Conservation (phyloP, 2,888 invertebrate genomes). For the Odontocolon sp. region DNA sequence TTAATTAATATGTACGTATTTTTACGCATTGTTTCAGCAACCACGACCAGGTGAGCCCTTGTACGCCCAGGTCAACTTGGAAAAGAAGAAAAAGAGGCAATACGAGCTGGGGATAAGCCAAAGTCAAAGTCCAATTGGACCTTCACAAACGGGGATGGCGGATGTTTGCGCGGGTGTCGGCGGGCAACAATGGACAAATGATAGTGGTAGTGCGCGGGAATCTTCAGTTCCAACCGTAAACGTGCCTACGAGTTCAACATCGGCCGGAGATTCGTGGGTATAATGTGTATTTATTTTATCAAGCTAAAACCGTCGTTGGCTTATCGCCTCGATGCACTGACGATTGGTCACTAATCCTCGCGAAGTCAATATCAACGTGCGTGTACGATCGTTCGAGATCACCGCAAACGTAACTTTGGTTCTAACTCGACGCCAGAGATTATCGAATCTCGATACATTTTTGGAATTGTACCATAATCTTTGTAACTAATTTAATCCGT, state of each 20-base stretch:
- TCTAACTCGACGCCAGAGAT: slow-evolving; percentile 4
- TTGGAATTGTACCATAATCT: slow-evolving; percentile 4
- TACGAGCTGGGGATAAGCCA: slow-evolving; percentile 79
- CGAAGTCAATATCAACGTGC: slow-evolving; percentile 56
- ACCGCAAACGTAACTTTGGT: slow-evolving; percentile 4
- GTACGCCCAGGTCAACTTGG: slow-evolving; percentile 85
- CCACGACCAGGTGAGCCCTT: slow-evolving; percentile 84
- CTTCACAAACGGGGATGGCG: slow-evolving; percentile 63
- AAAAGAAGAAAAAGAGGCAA: slow-evolving; percentile 84
- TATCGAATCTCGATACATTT: slow-evolving; percentile 25
- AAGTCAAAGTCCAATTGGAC: slow-evolving; percentile 71
- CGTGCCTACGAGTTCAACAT: slow-evolving; percentile 75
- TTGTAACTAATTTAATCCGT: slow-evolving; percentile 8
- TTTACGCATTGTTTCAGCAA: slow-evolving; percentile 80
- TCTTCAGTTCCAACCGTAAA: slow-evolving; percentile 72
- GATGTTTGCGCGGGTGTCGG: slow-evolving; percentile 62
- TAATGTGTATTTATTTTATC: slow-evolving; percentile 67
- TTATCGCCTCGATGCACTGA: slow-evolving; percentile 16
- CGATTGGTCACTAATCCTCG: slow-evolving; percentile 47
- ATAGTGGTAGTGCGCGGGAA: slow-evolving; percentile 65
- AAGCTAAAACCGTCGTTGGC: not conserved
- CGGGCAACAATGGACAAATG: slow-evolving; percentile 73
- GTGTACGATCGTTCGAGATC: slow-evolving; percentile 9
- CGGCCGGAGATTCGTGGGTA: slow-evolving; percentile 82
- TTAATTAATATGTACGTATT: slow-evolving; percentile 45